Evolutionary conservation across 2,888 invertebrate species (phyloP).

Genomic region (Orthosia cruda): DNA sequence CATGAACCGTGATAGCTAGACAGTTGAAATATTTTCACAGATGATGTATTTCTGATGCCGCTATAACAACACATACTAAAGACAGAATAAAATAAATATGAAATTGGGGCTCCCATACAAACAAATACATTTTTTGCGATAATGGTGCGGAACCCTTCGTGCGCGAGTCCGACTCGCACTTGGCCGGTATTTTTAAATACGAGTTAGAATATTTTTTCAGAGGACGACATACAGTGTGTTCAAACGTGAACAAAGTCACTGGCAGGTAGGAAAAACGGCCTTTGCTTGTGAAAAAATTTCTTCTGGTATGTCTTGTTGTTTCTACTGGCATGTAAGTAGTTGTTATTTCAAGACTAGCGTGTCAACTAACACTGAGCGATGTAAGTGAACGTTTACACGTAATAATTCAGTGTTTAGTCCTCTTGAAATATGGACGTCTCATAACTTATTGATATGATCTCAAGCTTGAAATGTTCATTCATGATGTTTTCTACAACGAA

Average conservation of each 20-base stretch:
- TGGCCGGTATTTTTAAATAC: too few species aligned
- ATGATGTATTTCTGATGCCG: too few species aligned
- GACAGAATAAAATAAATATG: too few species aligned
- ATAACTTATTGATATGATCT: conserved; percentile 18
- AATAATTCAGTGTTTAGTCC: conserved; percentile 37
- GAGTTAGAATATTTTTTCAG: not conserved
- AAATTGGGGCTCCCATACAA: too few species aligned
- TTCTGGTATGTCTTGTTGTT: too few species aligned
- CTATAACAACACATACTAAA: too few species aligned
- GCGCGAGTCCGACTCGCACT: too few species aligned
- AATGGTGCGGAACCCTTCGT: too few species aligned
- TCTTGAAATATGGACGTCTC: conserved; percentile 28
- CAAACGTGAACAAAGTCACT: not conserved
- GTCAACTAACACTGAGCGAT: conserved; percentile 20
- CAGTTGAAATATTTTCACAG: too few species aligned
- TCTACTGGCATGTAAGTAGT: not conserved
- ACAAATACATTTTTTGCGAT: too few species aligned
- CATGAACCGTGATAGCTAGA: too few species aligned
- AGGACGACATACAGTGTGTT: conserved; percentile 8
- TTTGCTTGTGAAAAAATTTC: not conserved
- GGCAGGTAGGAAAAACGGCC: not conserved
- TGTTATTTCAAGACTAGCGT: conserved; percentile 37
- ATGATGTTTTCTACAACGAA: conserved; percentile 2
- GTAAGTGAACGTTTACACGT: conserved; percentile 36
- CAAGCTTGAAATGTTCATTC: conserved; percentile 5